These are phyloP conservation scores for Microctonus aethiopoides DNA, from an alignment of 2,888 invertebrate genomes.

Conservation along the genomic window DNA sequence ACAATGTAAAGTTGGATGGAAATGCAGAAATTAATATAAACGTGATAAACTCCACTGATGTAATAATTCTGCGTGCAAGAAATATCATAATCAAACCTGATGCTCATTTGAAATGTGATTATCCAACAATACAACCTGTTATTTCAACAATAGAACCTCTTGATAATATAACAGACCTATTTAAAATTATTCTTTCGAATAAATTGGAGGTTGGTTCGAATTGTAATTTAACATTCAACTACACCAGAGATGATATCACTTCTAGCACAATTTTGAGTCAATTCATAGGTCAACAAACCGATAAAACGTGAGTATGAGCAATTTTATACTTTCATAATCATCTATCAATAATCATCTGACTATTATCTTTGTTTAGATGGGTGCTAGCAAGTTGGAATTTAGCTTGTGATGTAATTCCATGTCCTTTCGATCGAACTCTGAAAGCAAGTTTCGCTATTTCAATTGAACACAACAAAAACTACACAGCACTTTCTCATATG, in stretches of 20 bases:
- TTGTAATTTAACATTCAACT: constrained; percentile 70
- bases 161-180: background rate
- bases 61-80: constrained; percentile 39
- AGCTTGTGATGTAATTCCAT: constrained; percentile 80
- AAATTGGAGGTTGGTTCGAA: background rate
- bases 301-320: constrained; percentile 51
- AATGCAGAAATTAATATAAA: constrained; percentile 13
- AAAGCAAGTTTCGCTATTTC: constrained; percentile 78
- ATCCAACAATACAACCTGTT: constrained; percentile 59
- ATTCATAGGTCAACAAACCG: constrained; percentile 68
- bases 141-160: no score
- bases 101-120: constrained; percentile 68
- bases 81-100: constrained; percentile 15
- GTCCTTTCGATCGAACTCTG: constrained; percentile 78
- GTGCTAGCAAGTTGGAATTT: constrained; percentile 77
- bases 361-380: constrained; percentile 66
- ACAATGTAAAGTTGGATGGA: constrained; percentile 27
- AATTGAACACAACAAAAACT: constrained; percentile 70
- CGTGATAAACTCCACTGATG: accelerated
- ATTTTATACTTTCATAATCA: no score
- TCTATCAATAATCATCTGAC: constrained; percentile 61
- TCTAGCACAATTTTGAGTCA: constrained; percentile 76
- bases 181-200: background rate
- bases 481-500: constrained; percentile 63
- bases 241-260: constrained; percentile 71